Percentiles rank a stretch among this genome's conserved stretches.
These are phyloP conservation scores for Pseudochaenichthys georgianus DNA, from an alignment of 2,797 vertebrate genomes.

Conservation along the genomic window DNA sequence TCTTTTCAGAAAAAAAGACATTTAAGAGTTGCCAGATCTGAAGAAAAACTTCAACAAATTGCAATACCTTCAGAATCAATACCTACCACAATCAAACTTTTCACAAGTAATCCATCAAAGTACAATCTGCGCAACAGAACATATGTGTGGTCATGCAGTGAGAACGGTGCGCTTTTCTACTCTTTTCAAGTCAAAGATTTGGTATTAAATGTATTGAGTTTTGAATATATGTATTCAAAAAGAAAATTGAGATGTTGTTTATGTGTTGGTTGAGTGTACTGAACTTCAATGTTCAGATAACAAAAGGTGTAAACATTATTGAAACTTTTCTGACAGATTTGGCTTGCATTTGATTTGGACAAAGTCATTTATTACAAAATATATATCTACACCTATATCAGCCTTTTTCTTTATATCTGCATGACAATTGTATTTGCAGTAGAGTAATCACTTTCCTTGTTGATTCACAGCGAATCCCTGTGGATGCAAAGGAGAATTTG, in stretches of 20 bases:
- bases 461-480: constrained; percentile 61
- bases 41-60: neutral
- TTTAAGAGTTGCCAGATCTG: constrained; percentile 32
- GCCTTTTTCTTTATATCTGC: neutral
- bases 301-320: no score
- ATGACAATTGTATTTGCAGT: neutral
- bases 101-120: fast-evolving
- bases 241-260: neutral
- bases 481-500: constrained; percentile 55
- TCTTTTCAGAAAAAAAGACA: constrained; percentile 58
- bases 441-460: neutral
- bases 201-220: neutral
- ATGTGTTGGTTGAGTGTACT: neutral
- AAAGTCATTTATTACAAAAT: neutral
- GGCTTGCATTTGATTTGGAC: no score
- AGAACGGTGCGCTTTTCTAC: constrained; percentile 35
- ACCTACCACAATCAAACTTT: constrained; percentile 43
- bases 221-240: neutral
- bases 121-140: fast-evolving
- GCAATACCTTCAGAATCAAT: constrained; percentile 48
- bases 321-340: no score
- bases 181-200: neutral
- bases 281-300: no score
- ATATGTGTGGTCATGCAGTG: constrained; percentile 76
- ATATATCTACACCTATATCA: neutral